Evolutionary conservation across 1,140 invertebrate genomes (phyloP), one percentile per base, ranked within the genome.

Genomic region (Ceratitis capitata): DNA sequence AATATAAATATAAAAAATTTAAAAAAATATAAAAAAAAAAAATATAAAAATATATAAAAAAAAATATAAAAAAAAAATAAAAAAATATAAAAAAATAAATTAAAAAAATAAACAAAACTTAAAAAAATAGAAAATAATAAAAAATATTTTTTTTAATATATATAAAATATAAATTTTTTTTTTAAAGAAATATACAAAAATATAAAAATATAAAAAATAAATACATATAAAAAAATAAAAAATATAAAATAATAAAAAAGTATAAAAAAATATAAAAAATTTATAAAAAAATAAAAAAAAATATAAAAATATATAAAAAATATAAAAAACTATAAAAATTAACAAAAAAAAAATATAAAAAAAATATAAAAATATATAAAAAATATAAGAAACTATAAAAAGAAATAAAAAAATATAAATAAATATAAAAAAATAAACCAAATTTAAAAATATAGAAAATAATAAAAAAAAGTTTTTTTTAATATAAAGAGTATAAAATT

Each of bases 271-370:
- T n/a, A n/a, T n/a, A n/a, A n/a, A n/a, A 35, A 83, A 32, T 29
- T 53, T 53, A 84, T 47, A 32, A 58, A 58, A 1, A 35, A 83
- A 51, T 49, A 83, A 19, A 64, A 32, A 64, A 64, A 64, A 16
- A 26, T 64, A 64, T 64, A 45, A n/a, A 82, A 82, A 82, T 51
- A 82, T 39, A 82, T 10, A 23, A 16, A 42, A 82, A 82, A 82
- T 49, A 49, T 9, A 42, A 26, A 12, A 26, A 10, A 19, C 23
- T 16, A 82, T 12, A 82, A 45, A 82, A 82, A 82, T 19, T n/a
- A 82, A 82, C 39, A 3, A 16, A 82, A 82, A 51, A n/a, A 45
- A 47, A 82, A 82, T n/a, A 29, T 32, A 74, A 47, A 82, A 82
- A 82, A 45, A 45, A 16, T 45, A 45, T 19, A 82, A 82, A 45